Conservation (phyloP, 2,113 vertebrate genomes). For the Mungos mungo region DNA sequence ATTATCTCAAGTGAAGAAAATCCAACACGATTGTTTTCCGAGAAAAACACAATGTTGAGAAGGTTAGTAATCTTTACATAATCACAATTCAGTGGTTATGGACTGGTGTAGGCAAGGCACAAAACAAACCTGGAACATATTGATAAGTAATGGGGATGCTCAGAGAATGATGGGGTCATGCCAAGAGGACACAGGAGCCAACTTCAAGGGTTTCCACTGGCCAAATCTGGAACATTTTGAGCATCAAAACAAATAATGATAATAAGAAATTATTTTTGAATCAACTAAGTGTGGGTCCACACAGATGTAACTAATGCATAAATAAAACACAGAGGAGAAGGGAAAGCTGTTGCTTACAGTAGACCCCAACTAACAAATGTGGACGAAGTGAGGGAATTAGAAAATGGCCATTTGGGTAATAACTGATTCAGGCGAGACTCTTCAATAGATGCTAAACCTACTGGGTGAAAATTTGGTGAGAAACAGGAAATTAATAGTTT, state of each 20-base stretch:
- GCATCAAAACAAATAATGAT: not conserved
- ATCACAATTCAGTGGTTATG: not conserved
- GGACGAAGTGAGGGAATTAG: not conserved
- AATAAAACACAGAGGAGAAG: not conserved
- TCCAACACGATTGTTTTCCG: not conserved
- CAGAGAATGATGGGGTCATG: not conserved
- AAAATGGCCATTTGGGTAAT: constrained; percentile 10
- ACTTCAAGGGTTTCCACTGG: not conserved
- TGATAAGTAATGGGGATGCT: not conserved
- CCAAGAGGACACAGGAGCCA: not conserved
- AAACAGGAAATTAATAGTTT: not conserved
- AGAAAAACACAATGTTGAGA: not conserved
- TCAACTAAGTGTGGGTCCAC: not conserved
- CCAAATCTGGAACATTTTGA: not conserved
- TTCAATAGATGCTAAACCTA: not conserved
- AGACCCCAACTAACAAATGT: not conserved
- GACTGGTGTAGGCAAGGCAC: not conserved
- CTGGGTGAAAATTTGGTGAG: not conserved
- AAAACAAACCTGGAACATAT: not conserved
- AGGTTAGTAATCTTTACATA: not conserved
- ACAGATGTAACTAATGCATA: not conserved
- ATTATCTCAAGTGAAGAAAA: not conserved
- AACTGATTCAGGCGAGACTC: not conserved
- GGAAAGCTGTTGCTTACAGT: not conserved
- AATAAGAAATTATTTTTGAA: not conserved